These are phyloP conservation scores for Cecropterus lyciades DNA, from an alignment of 1,140 invertebrate species.

Conservation along the genomic window DNA sequence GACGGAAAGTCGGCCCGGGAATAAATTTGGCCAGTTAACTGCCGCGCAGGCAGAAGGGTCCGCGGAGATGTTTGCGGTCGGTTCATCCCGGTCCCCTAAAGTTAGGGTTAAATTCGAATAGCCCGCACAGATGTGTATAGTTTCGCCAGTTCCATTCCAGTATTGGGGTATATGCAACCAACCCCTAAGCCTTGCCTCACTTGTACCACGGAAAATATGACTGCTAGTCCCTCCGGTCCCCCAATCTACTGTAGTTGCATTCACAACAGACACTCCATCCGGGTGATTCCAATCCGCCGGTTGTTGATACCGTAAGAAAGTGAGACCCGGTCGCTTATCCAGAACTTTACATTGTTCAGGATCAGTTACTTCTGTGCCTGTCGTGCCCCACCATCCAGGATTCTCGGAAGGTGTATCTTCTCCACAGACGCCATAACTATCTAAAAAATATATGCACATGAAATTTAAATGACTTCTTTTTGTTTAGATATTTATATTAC, in stretches of 20 bases:
- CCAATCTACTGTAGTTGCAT: constrained; percentile 92
- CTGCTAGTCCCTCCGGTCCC: constrained; percentile 88
- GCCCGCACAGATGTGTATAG: constrained; percentile 90
- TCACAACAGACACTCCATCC: constrained; percentile 93
- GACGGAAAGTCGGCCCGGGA: constrained; percentile 85
- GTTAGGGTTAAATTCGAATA: constrained; percentile 69
- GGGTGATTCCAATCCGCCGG: constrained; percentile 94
- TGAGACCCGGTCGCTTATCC: constrained; percentile 94
- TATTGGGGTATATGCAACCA: constrained; percentile 90
- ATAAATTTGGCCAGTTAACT: constrained; percentile 85
- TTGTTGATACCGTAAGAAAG: constrained; percentile 93
- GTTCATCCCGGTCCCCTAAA: constrained; percentile 51
- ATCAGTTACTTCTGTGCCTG: constrained; percentile 91
- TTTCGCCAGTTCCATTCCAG: constrained; percentile 88
- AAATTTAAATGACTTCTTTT: too few species aligned
- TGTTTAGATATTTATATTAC: too few species aligned
- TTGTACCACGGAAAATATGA: constrained; percentile 88
- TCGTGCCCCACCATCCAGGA: constrained; percentile 94
- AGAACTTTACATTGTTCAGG: constrained; percentile 91
- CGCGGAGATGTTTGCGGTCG: constrained; percentile 87
- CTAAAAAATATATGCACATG: constrained; percentile 55
- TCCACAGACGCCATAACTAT: constrained; percentile 93
- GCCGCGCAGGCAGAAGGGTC: constrained; percentile 87
- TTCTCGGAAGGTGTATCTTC: constrained; percentile 91
- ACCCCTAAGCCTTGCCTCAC: constrained; percentile 90